Percentiles rank a stretch among this genome's conserved stretches.
These are phyloP conservation scores for Malurus melanocephalus DNA, from an alignment of 2,113 vertebrate species.

Conservation along the genomic window DNA sequence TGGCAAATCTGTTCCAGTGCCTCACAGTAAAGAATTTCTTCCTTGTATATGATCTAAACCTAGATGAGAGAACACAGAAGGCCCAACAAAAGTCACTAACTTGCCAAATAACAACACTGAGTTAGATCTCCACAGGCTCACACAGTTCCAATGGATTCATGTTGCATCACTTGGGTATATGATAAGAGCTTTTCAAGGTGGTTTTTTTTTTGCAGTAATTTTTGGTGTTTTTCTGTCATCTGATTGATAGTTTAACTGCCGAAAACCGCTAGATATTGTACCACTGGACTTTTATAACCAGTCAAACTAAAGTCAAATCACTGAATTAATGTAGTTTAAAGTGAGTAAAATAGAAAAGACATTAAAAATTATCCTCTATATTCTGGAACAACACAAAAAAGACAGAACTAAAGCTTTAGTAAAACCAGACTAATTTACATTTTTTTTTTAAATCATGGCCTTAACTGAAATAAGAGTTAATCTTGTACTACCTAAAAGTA, in stretches of 20 bases:
- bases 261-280: background rate
- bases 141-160: background rate
- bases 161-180: background rate
- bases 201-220: accelerated
- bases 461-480: background rate
- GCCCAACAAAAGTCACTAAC: background rate
- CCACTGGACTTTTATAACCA: background rate
- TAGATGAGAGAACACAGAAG: background rate
- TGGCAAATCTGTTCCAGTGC: background rate
- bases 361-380: background rate
- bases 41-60: background rate
- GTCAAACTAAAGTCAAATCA: background rate
- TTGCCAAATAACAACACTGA: background rate
- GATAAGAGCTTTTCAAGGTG: background rate
- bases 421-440: background rate
- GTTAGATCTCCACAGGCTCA: background rate
- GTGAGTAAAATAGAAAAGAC: background rate
- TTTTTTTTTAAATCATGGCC: background rate
- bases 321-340: background rate
- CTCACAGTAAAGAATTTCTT: background rate
- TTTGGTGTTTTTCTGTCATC: background rate
- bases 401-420: background rate
- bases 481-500: background rate
- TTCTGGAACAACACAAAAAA: background rate
- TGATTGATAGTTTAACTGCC: background rate